phyloP scores from a whole-genome alignment of 2,888 invertebrate species.

The Athalia circularis region DNA sequence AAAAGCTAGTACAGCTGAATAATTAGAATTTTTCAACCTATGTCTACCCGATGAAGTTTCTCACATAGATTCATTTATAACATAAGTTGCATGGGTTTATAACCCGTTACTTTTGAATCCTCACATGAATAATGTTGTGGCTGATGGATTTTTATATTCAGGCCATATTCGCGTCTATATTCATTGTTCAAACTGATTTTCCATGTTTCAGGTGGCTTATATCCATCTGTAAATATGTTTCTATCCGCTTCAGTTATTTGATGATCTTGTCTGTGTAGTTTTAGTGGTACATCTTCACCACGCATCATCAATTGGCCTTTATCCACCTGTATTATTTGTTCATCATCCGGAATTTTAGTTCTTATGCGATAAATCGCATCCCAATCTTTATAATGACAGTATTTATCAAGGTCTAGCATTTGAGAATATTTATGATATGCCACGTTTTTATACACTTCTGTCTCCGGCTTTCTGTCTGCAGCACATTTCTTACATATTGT shows the following conservation, averaged over 20 bases:
- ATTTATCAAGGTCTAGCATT: slow-evolving; percentile 27
- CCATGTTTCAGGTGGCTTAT: not conserved
- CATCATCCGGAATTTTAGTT: slow-evolving; percentile 27
- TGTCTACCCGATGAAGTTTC: not conserved
- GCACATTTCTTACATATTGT: slow-evolving; percentile 32
- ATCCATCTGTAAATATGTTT: slow-evolving; percentile 21
- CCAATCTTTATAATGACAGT: slow-evolving; percentile 33
- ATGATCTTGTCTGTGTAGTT: slow-evolving; percentile 12
- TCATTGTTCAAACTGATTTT: slow-evolving; percentile 24
- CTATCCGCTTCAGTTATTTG: slow-evolving; percentile 16
- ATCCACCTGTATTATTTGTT: slow-evolving; percentile 11
- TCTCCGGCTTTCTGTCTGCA: not conserved
- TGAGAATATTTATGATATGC: slow-evolving; percentile 1
- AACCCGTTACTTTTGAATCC: not conserved
- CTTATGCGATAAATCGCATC: slow-evolving; percentile 15
- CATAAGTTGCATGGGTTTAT: slow-evolving; percentile 20
- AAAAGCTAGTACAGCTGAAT: slow-evolving; percentile 41
- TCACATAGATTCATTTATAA: slow-evolving; percentile 9
- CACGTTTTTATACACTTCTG: slow-evolving; percentile 2
- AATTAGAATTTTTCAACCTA: not conserved
- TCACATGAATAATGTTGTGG: slow-evolving; percentile 28
- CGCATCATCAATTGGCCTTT: slow-evolving; percentile 9
- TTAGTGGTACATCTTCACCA: not conserved
- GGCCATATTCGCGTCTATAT: slow-evolving; percentile 20
- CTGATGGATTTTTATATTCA: slow-evolving; percentile 5